Evolutionary conservation across 2,888 invertebrate species (phyloP).

Genomic region (Boloria euphrosyne): DNA sequence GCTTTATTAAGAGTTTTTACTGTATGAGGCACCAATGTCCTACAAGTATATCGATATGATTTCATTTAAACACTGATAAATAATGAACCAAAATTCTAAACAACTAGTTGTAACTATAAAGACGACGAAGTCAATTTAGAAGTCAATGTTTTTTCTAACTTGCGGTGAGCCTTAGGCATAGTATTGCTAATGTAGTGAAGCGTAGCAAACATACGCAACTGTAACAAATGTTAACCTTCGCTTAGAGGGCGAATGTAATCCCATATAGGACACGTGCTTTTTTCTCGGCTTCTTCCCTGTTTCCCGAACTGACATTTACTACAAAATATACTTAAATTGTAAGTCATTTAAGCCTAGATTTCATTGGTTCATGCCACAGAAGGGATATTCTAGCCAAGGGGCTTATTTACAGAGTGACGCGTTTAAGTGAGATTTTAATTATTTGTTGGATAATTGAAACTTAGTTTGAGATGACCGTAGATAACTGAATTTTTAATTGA

Average conservation of each 20-base stretch:
- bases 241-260: conserved; percentile 78
- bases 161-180: conserved; percentile 3
- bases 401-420: conserved; percentile 73
- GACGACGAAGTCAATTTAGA: not conserved
- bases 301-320: conserved; percentile 40
- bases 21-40: too few species aligned
- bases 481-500: conserved; percentile 38
- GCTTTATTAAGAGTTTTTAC: too few species aligned
- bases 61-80: too few species aligned
- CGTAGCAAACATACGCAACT: conserved; percentile 47
- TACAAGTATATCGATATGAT: too few species aligned
- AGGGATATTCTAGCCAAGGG: conserved; percentile 66
- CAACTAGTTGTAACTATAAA: not conserved
- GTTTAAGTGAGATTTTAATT: conserved; percentile 78
- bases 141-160: conserved; percentile 3
- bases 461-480: conserved; percentile 33
- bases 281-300: conserved; percentile 69
- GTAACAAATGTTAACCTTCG: conserved; percentile 73
- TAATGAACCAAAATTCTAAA: too few species aligned
- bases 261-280: conserved; percentile 81
- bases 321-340: conserved; percentile 48
- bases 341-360: conserved; percentile 47
- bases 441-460: conserved; percentile 60
- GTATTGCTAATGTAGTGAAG: conserved; percentile 16
- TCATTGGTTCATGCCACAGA: conserved; percentile 29